These are phyloP conservation scores for Polyodon spathula DNA, from an alignment of 2,113 vertebrate species.

Conservation along the genomic window DNA sequence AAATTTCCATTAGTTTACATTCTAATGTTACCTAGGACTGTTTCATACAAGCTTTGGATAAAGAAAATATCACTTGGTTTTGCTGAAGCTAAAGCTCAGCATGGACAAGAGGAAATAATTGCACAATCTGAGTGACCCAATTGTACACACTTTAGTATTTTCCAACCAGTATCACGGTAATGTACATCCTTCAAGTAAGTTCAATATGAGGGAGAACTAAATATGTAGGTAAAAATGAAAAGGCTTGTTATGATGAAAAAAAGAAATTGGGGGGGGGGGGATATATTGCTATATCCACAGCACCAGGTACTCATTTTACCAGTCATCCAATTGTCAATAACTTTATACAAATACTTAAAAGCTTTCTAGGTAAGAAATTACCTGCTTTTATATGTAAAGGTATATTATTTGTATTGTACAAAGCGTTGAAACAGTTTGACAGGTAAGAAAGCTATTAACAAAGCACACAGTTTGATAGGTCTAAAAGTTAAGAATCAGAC, in stretches of 20 bases:
- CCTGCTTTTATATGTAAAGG: neutral
- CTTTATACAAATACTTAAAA: neutral
- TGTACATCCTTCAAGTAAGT: constrained; percentile 65
- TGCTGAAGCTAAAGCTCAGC: constrained; percentile 54
- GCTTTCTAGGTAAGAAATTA: neutral
- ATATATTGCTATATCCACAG: constrained; percentile 68
- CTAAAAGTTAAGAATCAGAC: neutral
- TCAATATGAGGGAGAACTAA: constrained; percentile 38
- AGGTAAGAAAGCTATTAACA: neutral
- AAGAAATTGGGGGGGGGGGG: no score
- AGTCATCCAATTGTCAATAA: neutral
- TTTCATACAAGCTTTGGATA: constrained; percentile 79
- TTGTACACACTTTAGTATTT: constrained; percentile 49
- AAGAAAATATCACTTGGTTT: constrained; percentile 68
- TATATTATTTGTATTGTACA: neutral
- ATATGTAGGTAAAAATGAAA: constrained; percentile 37
- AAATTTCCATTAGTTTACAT: constrained; percentile 74
- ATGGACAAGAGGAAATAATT: constrained; percentile 42
- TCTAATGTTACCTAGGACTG: constrained; percentile 62
- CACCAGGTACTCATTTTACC: constrained; percentile 43
- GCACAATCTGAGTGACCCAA: constrained; percentile 56
- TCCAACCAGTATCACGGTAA: constrained; percentile 38
- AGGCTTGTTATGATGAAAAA: constrained; percentile 31
- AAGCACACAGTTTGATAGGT: neutral
- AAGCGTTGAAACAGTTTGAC: neutral